A percentile compares a stretch with the other conserved stretches of the same genome.
Conservation (phyloP, 2,113 vertebrate genomes). For the Strix aluco region DNA sequence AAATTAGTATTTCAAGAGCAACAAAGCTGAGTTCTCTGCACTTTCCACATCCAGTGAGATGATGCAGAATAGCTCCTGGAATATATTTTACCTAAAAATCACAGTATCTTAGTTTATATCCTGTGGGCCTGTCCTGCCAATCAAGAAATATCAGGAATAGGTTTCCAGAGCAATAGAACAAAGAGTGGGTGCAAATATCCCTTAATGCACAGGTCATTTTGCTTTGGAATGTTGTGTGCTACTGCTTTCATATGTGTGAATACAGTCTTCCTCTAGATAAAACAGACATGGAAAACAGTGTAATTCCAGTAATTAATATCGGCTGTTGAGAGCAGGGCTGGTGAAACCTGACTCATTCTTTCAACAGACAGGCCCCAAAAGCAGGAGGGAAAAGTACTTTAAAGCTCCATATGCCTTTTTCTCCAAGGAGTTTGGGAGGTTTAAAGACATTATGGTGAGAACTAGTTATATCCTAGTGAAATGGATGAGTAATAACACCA, state of each 20-base stretch:
- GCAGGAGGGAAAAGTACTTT: neutral
- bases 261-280: neutral
- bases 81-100: neutral
- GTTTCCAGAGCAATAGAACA: neutral
- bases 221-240: neutral
- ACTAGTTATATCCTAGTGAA: conserved; percentile 13
- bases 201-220: neutral
- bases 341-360: neutral
- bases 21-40: neutral
- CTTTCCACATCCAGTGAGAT: neutral
- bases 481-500: conserved; percentile 22
- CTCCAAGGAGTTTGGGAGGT: neutral
- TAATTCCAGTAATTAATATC: neutral
- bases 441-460: conserved; percentile 5
- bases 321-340: neutral
- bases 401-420: neutral
- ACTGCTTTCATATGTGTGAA: neutral
- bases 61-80: neutral
- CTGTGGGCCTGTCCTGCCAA: neutral
- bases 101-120: neutral
- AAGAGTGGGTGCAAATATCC: neutral
- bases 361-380: neutral
- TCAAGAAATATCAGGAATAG: neutral
- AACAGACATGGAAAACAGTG: neutral
- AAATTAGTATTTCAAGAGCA: neutral